Evolutionary conservation across 1,140 invertebrate genomes (phyloP), one percentile per base, ranked within the genome.

Genomic region (Grapholita molesta): DNA sequence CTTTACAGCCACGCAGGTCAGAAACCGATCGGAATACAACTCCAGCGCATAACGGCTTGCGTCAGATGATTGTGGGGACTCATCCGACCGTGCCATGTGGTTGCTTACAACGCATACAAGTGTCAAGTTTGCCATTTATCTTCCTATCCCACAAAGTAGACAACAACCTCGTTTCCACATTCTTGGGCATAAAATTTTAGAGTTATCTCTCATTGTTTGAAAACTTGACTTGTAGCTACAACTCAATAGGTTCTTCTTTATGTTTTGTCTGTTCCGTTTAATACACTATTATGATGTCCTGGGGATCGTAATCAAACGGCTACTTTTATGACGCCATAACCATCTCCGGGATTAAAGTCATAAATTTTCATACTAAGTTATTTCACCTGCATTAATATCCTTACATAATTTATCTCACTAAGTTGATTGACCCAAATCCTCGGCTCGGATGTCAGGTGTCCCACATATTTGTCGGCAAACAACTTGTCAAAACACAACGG

Each of bases 401-500:
- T 70, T 70, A 70, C 65, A 71, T 71, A 71, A 71, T 30, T 69
- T 66, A 69, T 38, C 70, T 61, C 67, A 28, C 42, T 66, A 38
- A 70, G 71, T 77, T 79, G 66, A 75, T 12, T 78, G 79, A 79
- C 74, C 79, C 65, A 66, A 69, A 66, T 68, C 15, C 68, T 35
- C 23, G 66, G 23, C 69, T 57, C 28, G 57, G 66, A 72, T 61
- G 67, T 64, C 78, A 75, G 73, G 74, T 78, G 79, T 72, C 73
- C 73, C 66, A 79, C 73, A 78, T 81, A 68, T 73, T 75, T 66
- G 73, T 76, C 66, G 72, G 71, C 74, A 81, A 82, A 83, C 72
- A 74, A 74, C 77, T 78, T 80, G 81, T 78, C 80, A 82, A 81
- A 83, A 83, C 65, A 80, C 74, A 82, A 76, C 74, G 76, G 74